Evolutionary conservation across 2,113 vertebrate species (phyloP).

Genomic region (Lepisosteus osseus): DNA sequence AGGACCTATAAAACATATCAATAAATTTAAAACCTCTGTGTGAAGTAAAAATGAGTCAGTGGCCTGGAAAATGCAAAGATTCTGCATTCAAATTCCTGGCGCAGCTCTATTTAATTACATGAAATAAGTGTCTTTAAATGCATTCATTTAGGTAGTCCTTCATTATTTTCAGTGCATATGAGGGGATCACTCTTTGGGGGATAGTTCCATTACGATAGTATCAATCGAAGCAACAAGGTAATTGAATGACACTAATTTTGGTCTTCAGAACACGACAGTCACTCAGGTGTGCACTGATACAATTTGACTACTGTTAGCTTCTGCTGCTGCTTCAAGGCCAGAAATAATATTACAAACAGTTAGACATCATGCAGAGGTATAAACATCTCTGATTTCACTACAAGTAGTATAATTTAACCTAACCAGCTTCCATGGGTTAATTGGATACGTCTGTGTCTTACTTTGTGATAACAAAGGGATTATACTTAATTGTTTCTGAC

Average conservation of each 20-base stretch:
- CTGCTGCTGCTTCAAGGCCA: slow-evolving; percentile 1
- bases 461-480: too few species aligned
- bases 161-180: not conserved
- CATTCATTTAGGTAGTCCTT: not conserved
- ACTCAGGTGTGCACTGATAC: slow-evolving; percentile 10
- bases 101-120: not conserved
- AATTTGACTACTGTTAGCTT: slow-evolving; percentile 17
- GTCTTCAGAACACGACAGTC: slow-evolving; percentile 1
- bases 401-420: too few species aligned
- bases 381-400: slow-evolving; percentile 10
- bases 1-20: too few species aligned
- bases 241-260: slow-evolving; percentile 15
- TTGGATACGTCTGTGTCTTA: too few species aligned
- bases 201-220: not conserved
- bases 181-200: not conserved
- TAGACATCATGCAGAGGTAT: slow-evolving; percentile 9
- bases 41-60: too few species aligned
- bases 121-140: not conserved
- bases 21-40: too few species aligned
- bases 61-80: too few species aligned
- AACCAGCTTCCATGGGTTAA: too few species aligned
- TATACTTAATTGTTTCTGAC: too few species aligned
- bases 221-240: not conserved
- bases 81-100: too few species aligned
- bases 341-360: slow-evolving; percentile 9